phyloP scores from a whole-genome alignment of 2,113 vertebrate genomes.

The Parus major region DNA sequence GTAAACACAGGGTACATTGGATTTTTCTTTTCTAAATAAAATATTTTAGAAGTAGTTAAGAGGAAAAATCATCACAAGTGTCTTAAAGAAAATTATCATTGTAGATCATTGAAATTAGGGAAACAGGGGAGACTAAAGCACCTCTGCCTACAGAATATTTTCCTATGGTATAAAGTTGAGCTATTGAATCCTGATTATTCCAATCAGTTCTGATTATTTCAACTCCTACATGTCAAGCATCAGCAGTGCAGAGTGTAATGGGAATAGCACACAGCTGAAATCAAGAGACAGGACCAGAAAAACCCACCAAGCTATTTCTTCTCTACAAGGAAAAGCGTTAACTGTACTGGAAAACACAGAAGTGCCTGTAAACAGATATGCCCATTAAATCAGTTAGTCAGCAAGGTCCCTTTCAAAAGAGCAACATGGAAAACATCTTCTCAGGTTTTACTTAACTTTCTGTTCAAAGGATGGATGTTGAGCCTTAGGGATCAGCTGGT shows the following conservation, averaged over 20 bases:
- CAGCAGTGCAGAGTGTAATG: background rate
- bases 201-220: background rate
- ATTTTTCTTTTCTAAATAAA: background rate
- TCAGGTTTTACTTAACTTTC: conserved; percentile 48
- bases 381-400: conserved; percentile 5
- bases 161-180: background rate
- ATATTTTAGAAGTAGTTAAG: background rate
- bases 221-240: background rate
- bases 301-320: rapidly evolving
- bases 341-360: background rate
- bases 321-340: background rate
- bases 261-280: background rate
- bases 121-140: background rate
- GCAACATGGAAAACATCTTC: conserved; percentile 19
- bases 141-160: background rate
- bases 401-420: background rate
- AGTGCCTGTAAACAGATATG: background rate
- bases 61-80: background rate
- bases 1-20: background rate
- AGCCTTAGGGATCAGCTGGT: conserved; percentile 25
- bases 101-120: background rate
- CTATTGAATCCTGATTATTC: background rate
- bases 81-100: background rate
- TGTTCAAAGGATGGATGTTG: background rate
- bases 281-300: background rate